Base-by-base conservation (phyloP, 1,140 invertebrate species). In the Eciton burchellii region DNA sequence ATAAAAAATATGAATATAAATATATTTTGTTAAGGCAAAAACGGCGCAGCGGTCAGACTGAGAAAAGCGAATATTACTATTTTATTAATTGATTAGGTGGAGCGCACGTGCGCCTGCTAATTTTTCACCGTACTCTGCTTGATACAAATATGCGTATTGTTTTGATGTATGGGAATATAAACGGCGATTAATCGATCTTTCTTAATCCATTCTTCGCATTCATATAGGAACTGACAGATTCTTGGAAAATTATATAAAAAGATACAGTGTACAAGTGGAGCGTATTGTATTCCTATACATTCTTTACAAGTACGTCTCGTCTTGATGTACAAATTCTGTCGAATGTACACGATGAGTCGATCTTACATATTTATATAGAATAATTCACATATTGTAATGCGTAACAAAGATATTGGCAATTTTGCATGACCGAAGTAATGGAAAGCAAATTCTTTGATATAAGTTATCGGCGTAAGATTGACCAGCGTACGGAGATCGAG, bases 231-330 rank as follows among this genome's bases (percentile, higher is more conserved):
- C 83, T 87, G 74, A 85, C 52, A 66, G 81, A 85, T 85, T 70
- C 66, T 87, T 76, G 63, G 49, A 71, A 84, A 83, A 82, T 83
- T 76, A 82, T 86, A 84, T 63, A 83, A 86, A 84, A 84, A 60
- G 21, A 79, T 73, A 82, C 19, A 73, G 68, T 85, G 57, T 85
- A 81, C 83, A 88, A 89, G 81, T 86, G 81, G 88, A 90, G 86
- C 84, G 63, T 84, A 84, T 76, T 84, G 79, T 76, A 84, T 85
- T 87, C 81, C 79, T 89, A 84, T 91, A 88, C 73, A 88, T 83
- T 90, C 66, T 89, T 88, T 89, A 89, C 86, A 91, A 88, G 82
- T 89, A 79, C 70, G 71, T 88, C 59, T 83, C 54, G 45, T 76
- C 79, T 76, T 63, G 60, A 82, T 73, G 79, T 88, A 83, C 82